Evolutionary conservation across 2,888 invertebrate species (phyloP).

Genomic region (Fragum sueziense): DNA sequence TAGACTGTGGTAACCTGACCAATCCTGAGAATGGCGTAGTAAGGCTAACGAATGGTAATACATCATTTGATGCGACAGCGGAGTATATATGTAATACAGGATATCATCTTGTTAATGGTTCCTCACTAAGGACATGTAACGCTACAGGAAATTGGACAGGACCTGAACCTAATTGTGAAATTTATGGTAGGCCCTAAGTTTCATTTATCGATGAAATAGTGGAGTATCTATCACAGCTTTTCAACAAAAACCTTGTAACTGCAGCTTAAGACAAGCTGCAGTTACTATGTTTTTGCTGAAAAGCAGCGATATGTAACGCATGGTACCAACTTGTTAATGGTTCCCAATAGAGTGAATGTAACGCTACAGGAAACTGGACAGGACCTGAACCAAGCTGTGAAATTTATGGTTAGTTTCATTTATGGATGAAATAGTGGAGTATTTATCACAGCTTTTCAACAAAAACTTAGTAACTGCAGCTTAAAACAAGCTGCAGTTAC

Average conservation of each 20-base stretch:
- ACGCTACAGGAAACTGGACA: constrained; percentile 19
- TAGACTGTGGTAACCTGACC: constrained; percentile 36
- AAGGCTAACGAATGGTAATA: neutral
- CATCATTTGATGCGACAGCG: constrained; percentile 24
- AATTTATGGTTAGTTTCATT: constrained; percentile 17
- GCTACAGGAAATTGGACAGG: constrained; percentile 22
- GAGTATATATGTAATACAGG: constrained; percentile 21
- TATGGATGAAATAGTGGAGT: neutral
- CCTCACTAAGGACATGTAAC: neutral
- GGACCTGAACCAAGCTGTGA: constrained; percentile 13
- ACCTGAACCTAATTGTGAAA: constrained; percentile 16
- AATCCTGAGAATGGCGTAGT: constrained; percentile 26
- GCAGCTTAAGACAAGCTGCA: constrained; percentile 23
- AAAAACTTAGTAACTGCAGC: too few species aligned
- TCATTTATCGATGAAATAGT: neutral
- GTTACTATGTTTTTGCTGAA: too few species aligned
- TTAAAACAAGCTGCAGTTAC: constrained; percentile 19
- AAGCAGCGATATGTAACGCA: neutral
- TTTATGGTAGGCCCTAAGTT: constrained; percentile 15
- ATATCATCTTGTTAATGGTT: constrained; percentile 5
- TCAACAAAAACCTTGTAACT: too few species aligned
- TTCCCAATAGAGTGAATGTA: neutral
- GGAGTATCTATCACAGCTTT: neutral
- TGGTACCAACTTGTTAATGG: constrained; percentile 4
- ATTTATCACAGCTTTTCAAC: too few species aligned